These are phyloP conservation scores for Acanthurus leucopareius DNA, from an alignment of 2,797 vertebrate genomes.

Conservation along the genomic window DNA sequence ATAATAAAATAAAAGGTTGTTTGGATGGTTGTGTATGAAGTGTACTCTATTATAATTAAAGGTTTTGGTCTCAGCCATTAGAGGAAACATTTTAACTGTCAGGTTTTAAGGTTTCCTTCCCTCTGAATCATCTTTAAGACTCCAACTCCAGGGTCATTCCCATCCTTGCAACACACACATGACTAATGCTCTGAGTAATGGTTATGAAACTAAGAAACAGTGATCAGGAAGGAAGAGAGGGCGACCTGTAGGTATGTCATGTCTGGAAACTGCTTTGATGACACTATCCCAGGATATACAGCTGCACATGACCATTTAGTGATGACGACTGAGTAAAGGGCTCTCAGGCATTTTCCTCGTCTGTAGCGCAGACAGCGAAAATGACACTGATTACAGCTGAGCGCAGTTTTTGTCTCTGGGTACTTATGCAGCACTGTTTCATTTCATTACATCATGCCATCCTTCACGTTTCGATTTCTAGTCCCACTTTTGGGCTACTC, in stretches of 20 bases:
- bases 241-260: constrained; percentile 53
- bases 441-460: constrained; percentile 75
- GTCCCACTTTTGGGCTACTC: constrained; percentile 64
- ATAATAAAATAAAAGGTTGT: constrained; percentile 41
- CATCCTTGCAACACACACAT: constrained; percentile 35
- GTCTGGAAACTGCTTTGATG: constrained; percentile 59
- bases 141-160: constrained; percentile 36
- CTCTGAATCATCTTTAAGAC: constrained; percentile 55
- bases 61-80: constrained; percentile 12
- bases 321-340: constrained; percentile 22
- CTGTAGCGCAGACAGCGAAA: constrained; percentile 32
- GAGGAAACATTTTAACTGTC: constrained; percentile 35
- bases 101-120: constrained; percentile 38
- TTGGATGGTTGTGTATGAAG: constrained; percentile 23
- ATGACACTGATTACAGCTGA: constrained; percentile 62
- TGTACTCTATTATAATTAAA: constrained; percentile 26
- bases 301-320: constrained; percentile 36
- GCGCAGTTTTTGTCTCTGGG: constrained; percentile 52
- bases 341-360: constrained; percentile 30
- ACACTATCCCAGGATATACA: constrained; percentile 36
- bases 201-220: constrained; percentile 42
- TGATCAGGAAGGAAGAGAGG: constrained; percentile 40
- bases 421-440: constrained; percentile 62
- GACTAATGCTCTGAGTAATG: constrained; percentile 66
- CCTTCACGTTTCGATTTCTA: constrained; percentile 66